Base-by-base conservation (phyloP, 2,888 invertebrate species). In the Salpingus planirostris region DNA sequence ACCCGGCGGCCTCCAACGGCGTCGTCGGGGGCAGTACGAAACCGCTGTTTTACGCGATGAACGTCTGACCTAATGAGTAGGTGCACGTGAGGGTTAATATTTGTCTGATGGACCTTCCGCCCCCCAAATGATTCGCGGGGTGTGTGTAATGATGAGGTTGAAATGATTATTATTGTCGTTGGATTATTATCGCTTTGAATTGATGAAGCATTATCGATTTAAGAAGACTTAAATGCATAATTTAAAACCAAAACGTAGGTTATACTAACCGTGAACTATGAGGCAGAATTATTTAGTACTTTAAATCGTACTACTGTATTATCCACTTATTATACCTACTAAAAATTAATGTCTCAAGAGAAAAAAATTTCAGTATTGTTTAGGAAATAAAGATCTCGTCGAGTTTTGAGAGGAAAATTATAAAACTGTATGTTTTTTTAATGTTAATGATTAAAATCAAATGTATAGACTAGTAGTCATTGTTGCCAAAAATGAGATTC, bases 41-140 rank as follows among this genome's bases (percentile, higher is more conserved):
- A 44, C 77, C 80, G 21, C 70, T 86, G 18, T 86, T 83, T 60
- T 87, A 87, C 57, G 84, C 86, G 24, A 86, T 87, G 87, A 87
- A 87, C 57, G 86, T 87, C 67, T 87, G 81, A 85, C 76, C 72
- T 57, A 71, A 74, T 58, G 71, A 74, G 67, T 73, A 73, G 71
- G 69, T 69, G 54, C 49, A 39, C 21, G 48, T 54, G 24, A 51
- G 31, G 41, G 49, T 55, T 27, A 49, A 46, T 26, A 46, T 53
- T 31, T 46, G 42, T 33, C 37, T 47, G 10, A 8, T 29, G 5
- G 18, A n/a, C n/a, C n/a, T n/a, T n/a, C n/a, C n/a, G n/a, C n/a
- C n/a, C n/a, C n/a, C n/a, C n/a, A n/a, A n/a, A n/a, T 18, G 18
- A 6, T 18, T 18, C 5, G 8, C 18, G 5, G 18, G 8, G 8